Evolutionary conservation across 2,888 invertebrate species (phyloP).

Genomic region (Coleophora flavipennella): DNA sequence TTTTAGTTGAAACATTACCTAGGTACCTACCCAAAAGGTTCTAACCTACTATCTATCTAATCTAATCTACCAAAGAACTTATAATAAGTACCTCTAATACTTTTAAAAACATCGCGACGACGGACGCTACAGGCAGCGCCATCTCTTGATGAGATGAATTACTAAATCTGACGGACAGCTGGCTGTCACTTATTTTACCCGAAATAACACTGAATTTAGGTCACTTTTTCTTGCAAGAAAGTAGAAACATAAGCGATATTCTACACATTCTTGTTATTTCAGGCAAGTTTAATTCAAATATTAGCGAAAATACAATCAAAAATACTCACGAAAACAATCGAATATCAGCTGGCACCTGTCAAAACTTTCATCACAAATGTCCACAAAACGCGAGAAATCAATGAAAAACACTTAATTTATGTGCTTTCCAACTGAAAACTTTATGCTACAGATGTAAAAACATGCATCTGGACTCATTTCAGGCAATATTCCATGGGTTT

Average conservation of each 20-base stretch:
- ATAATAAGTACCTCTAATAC: too few relatives aligned
- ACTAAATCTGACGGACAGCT: slow-evolving; percentile 24
- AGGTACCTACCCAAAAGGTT: too few relatives aligned
- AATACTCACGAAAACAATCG: slow-evolving; percentile 37
- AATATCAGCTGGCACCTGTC: slow-evolving; percentile 61
- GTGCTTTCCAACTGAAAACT: slow-evolving; percentile 20
- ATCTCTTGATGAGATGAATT: slow-evolving; percentile 27
- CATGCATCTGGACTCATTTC: slow-evolving; percentile 33
- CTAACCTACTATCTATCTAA: too few relatives aligned
- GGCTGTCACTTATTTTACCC: slow-evolving; percentile 21
- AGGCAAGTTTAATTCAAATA: slow-evolving; percentile 5
- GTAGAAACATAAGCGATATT: not conserved
- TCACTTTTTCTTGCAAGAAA: slow-evolving; percentile 4
- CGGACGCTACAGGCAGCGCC: slow-evolving; percentile 26
- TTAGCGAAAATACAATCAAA: slow-evolving; percentile 5
- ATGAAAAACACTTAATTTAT: slow-evolving; percentile 25
- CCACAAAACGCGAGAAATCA: slow-evolving; percentile 49
- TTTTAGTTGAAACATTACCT: too few relatives aligned
- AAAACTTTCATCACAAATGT: slow-evolving; percentile 65
- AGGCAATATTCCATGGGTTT: slow-evolving; percentile 58
- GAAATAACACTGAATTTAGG: slow-evolving; percentile 6
- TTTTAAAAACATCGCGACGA: too few relatives aligned
- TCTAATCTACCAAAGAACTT: too few relatives aligned
- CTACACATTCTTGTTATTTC: not conserved
- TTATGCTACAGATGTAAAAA: slow-evolving; percentile 23